Percentiles rank a stretch among this genome's conserved stretches.
Conservation (phyloP, 2,113 vertebrate species). For the Sylvietta virens region DNA sequence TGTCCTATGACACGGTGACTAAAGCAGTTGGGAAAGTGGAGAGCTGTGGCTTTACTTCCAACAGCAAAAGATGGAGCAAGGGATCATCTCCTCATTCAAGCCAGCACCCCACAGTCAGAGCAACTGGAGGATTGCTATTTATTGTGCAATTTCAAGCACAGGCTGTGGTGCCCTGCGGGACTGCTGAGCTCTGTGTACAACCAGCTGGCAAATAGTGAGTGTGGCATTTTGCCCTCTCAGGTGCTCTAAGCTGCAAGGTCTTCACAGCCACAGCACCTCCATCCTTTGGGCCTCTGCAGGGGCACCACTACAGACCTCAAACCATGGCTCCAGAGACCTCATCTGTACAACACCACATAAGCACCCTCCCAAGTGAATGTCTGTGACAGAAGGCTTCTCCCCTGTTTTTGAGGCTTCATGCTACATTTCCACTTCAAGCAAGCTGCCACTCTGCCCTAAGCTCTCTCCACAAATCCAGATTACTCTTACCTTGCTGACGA, state of each 20-base stretch:
- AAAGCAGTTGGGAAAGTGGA: fast-evolving
- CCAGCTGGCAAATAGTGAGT: fast-evolving
- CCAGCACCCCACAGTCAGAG: neutral
- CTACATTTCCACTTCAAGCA: neutral
- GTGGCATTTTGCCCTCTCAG: neutral
- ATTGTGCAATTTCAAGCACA: neutral
- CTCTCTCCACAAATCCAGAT: neutral
- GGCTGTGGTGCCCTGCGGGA: fast-evolving
- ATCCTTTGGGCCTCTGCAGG: neutral
- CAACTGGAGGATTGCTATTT: neutral
- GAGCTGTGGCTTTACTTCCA: neutral
- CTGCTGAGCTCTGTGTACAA: neutral
- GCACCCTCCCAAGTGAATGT: fast-evolving
- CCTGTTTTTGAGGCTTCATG: neutral
- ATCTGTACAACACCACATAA: fast-evolving
- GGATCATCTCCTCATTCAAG: neutral
- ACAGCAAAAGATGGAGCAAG: neutral
- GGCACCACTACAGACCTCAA: neutral
- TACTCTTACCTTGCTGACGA: slow-evolving; percentile 90
- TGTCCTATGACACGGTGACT: fast-evolving
- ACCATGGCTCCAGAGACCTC: neutral
- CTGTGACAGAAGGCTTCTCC: neutral
- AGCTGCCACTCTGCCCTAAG: neutral
- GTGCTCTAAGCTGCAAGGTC: neutral
- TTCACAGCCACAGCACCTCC: neutral